Evolutionary conservation across 2,888 invertebrate species (phyloP), one percentile per base, ranked within the genome.

Genomic region (Orchesella flavescens): DNA sequence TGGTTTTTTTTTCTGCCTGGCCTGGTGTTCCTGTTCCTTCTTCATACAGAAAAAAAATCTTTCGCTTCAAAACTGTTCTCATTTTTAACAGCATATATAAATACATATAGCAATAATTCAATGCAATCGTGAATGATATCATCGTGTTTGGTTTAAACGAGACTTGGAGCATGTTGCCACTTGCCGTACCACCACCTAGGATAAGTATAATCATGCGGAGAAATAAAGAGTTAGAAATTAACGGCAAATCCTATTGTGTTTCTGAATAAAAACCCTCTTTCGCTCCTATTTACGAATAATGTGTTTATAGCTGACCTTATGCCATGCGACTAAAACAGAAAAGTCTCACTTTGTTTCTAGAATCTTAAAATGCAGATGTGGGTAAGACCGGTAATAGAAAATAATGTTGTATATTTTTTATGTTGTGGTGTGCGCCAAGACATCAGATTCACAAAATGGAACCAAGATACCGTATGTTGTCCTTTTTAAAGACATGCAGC

Each of bases 1-100:
- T 49, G 3, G n/a, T n/a, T 49, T 49, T 12, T 44, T 44, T 69
- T 49, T 19, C n/a, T 15, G 49, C 9, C 17, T 10, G 34, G 34
- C n/a, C 69, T 69, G 53, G 46, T 24, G 7, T 72, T 57, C 15
- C 21, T 57, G n/a, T 57, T 34, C 5, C 12, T 59, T 23, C 12
- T 59, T 23, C 21, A 7, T 10, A 71, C 9, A 53, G 19, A n/a
- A 12, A 24, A 19, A 44, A 76, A 68, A 59, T 65, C 19, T 15
- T 17, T 55, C 75, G 75, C 55, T 75, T 66, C 55, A 75, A 75
- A 75, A 75, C 75, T 75, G 75, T 75, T 75, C 65, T 49, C 65
- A 17, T 49, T 74, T 21, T 46, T 13, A 53, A 10, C 61, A 19
- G 63, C n/a, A n/a, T n/a, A n/a, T n/a, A n/a, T n/a, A n/a, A n/a